A percentile compares a stretch with the other conserved stretches of the same genome.
These are phyloP conservation scores for Zele albiditarsus DNA, from an alignment of 2,888 invertebrate genomes.

Conservation along the genomic window DNA sequence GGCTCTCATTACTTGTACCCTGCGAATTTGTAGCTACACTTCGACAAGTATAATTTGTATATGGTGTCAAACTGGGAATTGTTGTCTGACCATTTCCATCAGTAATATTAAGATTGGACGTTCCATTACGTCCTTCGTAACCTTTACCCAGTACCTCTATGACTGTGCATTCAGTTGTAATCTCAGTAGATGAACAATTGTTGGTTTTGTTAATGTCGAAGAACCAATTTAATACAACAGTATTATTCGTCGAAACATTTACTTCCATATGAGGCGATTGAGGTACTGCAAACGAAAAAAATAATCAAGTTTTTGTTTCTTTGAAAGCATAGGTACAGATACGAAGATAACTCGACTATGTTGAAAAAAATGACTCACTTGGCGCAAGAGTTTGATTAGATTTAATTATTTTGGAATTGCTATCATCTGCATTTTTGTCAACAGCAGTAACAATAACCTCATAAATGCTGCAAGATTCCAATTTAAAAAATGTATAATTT, in stretches of 20 bases:
- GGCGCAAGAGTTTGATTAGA: slow-evolving; percentile 47
- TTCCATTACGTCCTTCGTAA: slow-evolving; percentile 47
- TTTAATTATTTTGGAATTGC: slow-evolving; percentile 37
- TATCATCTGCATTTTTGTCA: slow-evolving; percentile 47
- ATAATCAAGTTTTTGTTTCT: slow-evolving; percentile 11
- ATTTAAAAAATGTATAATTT: slow-evolving; percentile 49
- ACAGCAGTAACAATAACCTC: slow-evolving; percentile 55
- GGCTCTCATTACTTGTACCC: slow-evolving; percentile 56
- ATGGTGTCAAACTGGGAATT: slow-evolving; percentile 59
- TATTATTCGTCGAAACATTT: slow-evolving; percentile 33
- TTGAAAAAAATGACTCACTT: background rate
- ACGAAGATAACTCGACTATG: background rate
- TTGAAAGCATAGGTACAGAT: background rate
- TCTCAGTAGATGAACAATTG: slow-evolving; percentile 53
- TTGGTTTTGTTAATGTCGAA: slow-evolving; percentile 54
- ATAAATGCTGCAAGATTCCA: slow-evolving; percentile 59
- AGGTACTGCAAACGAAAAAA: slow-evolving; percentile 49
- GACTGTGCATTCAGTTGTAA: slow-evolving; percentile 55
- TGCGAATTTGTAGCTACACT: slow-evolving; percentile 52
- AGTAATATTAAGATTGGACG: slow-evolving; percentile 19
- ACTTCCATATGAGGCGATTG: slow-evolving; percentile 45
- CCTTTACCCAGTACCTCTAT: slow-evolving; percentile 55
- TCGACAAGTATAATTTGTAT: slow-evolving; percentile 60
- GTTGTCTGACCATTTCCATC: slow-evolving; percentile 34
- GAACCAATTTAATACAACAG: slow-evolving; percentile 56